Conservation (phyloP, 2,888 invertebrate genomes). For the Cheilosia scutellata region DNA sequence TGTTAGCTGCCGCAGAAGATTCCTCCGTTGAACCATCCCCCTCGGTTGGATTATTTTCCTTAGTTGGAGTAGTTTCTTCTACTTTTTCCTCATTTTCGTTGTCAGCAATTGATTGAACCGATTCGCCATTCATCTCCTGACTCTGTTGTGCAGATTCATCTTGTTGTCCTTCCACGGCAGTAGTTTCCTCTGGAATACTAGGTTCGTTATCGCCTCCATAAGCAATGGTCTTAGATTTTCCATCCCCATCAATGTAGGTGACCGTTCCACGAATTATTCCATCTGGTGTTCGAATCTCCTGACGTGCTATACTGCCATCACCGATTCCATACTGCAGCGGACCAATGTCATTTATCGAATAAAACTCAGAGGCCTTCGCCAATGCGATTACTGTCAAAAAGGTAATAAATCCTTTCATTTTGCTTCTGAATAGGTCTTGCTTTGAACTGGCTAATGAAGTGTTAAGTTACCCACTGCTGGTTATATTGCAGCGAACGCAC, state of each 20-base stretch:
- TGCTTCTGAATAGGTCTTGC: conserved; percentile 22
- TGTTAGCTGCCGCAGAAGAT: not conserved
- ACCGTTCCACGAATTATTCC: conserved; percentile 80
- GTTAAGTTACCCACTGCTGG: conserved; percentile 59
- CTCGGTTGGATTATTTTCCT: not conserved
- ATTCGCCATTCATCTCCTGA: conserved; percentile 21
- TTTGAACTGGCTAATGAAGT: conserved; percentile 60
- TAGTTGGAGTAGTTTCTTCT: not conserved
- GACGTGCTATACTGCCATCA: conserved; percentile 52
- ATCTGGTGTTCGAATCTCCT: conserved; percentile 70
- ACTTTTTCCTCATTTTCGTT: not conserved
- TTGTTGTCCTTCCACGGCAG: not conserved
- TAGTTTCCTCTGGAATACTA: not conserved
- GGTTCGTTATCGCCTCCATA: conserved; percentile 77
- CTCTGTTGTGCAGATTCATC: not conserved
- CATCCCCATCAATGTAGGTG: conserved; percentile 81
- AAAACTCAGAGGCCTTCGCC: conserved; percentile 37
- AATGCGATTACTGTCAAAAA: conserved; percentile 45
- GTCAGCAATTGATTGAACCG: not conserved
- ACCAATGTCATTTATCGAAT: conserved; percentile 35
- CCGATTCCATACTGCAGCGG: conserved; percentile 40
- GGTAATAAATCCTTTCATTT: conserved; percentile 47
- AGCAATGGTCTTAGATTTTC: conserved; percentile 77
- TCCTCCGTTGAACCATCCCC: not conserved
- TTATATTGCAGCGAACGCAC: conserved; percentile 32